Conservation (phyloP, 2,888 invertebrate species). For the Lasioglossum marginatum region DNA sequence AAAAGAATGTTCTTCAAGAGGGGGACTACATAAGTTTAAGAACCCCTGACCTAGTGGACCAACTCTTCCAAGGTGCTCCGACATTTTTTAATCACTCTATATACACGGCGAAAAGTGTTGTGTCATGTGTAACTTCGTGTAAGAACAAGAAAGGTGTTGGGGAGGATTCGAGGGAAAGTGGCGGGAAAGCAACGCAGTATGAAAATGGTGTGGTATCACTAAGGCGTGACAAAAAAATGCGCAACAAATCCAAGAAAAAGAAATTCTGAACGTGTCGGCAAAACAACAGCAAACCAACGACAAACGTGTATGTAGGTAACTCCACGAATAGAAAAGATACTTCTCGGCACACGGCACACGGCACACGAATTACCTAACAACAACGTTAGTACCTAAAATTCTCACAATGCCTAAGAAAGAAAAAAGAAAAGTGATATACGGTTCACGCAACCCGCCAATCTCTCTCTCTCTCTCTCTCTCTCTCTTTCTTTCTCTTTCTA, state of each 20-base stretch:
- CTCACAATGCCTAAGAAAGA: slow-evolving; percentile 62
- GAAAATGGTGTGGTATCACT: slow-evolving; percentile 65
- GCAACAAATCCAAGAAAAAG: slow-evolving; percentile 72
- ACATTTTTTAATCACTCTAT: no score
- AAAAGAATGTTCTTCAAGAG: no score
- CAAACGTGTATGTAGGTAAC: slow-evolving; percentile 79
- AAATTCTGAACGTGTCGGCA: slow-evolving; percentile 76
- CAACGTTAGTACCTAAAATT: slow-evolving; percentile 83
- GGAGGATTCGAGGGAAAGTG: background rate
- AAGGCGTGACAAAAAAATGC: slow-evolving; percentile 75
- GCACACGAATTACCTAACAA: slow-evolving; percentile 84
- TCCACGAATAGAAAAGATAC: slow-evolving; percentile 75
- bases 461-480: slow-evolving; percentile 60
- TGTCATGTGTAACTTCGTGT: background rate
- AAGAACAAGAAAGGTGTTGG: background rate
- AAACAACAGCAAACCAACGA: slow-evolving; percentile 84
- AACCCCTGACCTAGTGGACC: no score
- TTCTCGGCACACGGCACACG: slow-evolving; percentile 84
- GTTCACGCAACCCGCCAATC: slow-evolving; percentile 57
- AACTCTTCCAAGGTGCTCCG: no score
- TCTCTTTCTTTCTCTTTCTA: slow-evolving; percentile 58
- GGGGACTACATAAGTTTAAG: no score
- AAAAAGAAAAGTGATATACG: slow-evolving; percentile 55
- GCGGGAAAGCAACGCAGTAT: slow-evolving; percentile 57
- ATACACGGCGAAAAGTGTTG: background rate